Percentiles rank a stretch among this genome's conserved stretches.
Evolutionary conservation across 2,797 vertebrate genomes (phyloP).

Genomic region (Rhynchotus rufescens): DNA sequence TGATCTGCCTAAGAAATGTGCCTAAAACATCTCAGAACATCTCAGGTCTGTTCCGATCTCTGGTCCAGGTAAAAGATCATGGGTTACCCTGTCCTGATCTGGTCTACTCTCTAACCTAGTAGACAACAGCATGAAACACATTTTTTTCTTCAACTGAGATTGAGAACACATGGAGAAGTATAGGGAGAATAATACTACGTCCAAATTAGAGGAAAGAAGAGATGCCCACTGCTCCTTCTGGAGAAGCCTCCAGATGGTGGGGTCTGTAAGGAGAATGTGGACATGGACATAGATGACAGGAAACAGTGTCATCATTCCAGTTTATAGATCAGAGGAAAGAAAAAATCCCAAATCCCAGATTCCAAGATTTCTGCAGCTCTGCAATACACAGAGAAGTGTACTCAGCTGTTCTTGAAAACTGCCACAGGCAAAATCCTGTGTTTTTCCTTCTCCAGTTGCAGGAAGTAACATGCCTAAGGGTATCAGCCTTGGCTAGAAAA

Average conservation of each 20-base stretch:
- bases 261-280: neutral
- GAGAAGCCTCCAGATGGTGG: neutral
- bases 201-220: neutral
- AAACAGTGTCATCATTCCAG: neutral
- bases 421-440: neutral
- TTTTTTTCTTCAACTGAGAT: neutral
- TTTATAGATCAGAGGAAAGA: neutral
- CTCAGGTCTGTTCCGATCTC: neutral
- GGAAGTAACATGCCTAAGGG: neutral
- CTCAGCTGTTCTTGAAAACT: accelerated
- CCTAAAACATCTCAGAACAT: neutral
- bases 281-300: neutral
- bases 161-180: neutral
- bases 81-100: neutral
- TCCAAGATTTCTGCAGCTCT: neutral
- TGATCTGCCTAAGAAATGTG: neutral
- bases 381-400: neutral
- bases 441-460: neutral
- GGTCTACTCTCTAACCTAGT: neutral
- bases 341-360: neutral
- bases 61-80: neutral
- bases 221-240: neutral
- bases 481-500: neutral
- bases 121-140: neutral
- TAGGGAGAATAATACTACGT: neutral